phyloP scores from a whole-genome alignment of 2,113 vertebrate species.

The Nanorana parkeri region DNA sequence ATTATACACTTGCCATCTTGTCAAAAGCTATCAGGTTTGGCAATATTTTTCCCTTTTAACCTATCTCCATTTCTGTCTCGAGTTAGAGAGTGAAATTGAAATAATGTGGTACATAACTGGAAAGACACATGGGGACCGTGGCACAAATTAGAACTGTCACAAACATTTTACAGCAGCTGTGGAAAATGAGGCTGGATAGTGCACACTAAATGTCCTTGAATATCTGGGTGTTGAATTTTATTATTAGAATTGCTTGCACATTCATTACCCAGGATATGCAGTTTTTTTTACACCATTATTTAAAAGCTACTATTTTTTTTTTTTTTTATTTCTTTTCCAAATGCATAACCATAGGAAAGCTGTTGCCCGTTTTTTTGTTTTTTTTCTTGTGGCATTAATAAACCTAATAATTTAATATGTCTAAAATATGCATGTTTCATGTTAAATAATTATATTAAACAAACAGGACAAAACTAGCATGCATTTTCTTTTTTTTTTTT shows the following conservation, averaged over 20 bases:
- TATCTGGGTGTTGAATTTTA: slow-evolving; percentile 57
- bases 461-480: too few species aligned
- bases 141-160: slow-evolving; percentile 64
- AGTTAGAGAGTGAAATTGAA: slow-evolving; percentile 56
- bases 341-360: too few species aligned
- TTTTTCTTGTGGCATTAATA: too few species aligned
- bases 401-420: too few species aligned
- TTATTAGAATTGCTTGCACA: slow-evolving; percentile 20
- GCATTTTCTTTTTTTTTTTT: too few species aligned
- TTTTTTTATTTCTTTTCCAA: not conserved
- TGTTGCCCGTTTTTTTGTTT: too few species aligned
- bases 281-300: not conserved
- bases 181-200: slow-evolving; percentile 55
- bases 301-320: not conserved
- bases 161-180: slow-evolving; percentile 61
- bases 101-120: slow-evolving; percentile 51
- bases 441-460: too few species aligned
- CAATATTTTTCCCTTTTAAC: slow-evolving; percentile 46
- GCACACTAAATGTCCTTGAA: slow-evolving; percentile 57
- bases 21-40: slow-evolving; percentile 30
- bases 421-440: too few species aligned
- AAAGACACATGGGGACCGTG: slow-evolving; percentile 39
- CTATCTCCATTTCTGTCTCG: not conserved
- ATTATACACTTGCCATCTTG: slow-evolving; percentile 12
- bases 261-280: not conserved